Evolutionary conservation across 2,113 vertebrate species (phyloP), one percentile per base, ranked within the genome.

Genomic region (Podocnemis expansa): DNA sequence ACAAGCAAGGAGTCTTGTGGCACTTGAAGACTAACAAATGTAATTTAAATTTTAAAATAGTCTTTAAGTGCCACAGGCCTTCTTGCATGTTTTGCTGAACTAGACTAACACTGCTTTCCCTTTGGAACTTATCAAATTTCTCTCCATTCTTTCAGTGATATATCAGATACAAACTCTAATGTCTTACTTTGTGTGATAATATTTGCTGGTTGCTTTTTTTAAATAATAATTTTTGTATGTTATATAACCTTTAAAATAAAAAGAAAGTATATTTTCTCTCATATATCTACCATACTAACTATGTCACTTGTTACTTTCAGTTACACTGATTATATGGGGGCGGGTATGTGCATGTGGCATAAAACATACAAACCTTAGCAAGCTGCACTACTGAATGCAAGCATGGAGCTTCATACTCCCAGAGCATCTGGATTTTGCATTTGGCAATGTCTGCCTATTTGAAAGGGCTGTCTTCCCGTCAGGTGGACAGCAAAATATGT

Each of bases 341-440:
- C n/a, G 5, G 9, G 34, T 67, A 4, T 70, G n/a, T 38, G 63
- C 83, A 93, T 21, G 13, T 54, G 7, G 22, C 78, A 2, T 90
- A 29, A 70, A 70, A 21, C 17, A 9, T 78, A 41, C 67, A 24
- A 41, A 1, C 1, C 4, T 2, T 89, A 89, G 49, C 8, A 94
- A 81, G 51, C 79, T 91, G 88, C 87, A 82, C 49, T 87, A 52
- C 58, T 88, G 56, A 87, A 83, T 75, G 73, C 73, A 78, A 58
- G 31, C 41, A 55, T 10, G 4, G 56, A 88, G 24, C 56, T 34
- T 13, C 91, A 87, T 76, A 43, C 52, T 91, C 90, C 89, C 43
- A n/a, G 84, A 63, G 82, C 78, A 84, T 87, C 87, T 97, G 89
- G 52, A 90, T 95, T 96, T 95, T 95, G 84, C 80, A 89, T 2